Conservation (phyloP, 2,113 vertebrate genomes). For the Siphamia tubifer region DNA sequence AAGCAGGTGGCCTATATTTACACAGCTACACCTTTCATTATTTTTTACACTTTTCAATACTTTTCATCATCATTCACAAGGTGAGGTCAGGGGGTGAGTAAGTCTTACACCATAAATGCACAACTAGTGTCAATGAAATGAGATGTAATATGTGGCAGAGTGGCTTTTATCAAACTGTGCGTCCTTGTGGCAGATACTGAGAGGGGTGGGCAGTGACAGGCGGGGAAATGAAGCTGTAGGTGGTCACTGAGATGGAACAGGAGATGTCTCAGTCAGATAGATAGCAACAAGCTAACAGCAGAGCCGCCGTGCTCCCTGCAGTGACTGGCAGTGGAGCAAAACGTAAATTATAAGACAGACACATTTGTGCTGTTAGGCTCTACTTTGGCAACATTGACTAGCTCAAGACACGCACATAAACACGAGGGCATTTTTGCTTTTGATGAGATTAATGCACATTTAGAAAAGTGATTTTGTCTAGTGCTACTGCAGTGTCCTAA, state of each 20-base stretch:
- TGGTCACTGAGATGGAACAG: conserved; percentile 48
- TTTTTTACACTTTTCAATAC: too few relatives aligned
- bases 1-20: conserved; percentile 5
- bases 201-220: conserved; percentile 33
- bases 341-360: conserved; percentile 2
- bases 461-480: not conserved
- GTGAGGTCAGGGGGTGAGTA: conserved; percentile 29
- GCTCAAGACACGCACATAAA: not conserved
- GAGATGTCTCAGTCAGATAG: conserved; percentile 62
- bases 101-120: not conserved
- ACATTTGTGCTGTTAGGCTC: not conserved
- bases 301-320: conserved; percentile 27
- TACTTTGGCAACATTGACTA: not conserved
- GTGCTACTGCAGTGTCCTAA: conserved; percentile 5
- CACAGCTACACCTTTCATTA: conserved; percentile 46
- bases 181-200: conserved; percentile 41
- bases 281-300: conserved; percentile 43
- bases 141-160: conserved; percentile 53
- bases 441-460: conserved; percentile 20
- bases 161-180: conserved; percentile 42
- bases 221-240: conserved; percentile 59
- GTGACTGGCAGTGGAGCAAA: conserved; percentile 5
- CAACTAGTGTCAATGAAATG: conserved; percentile 38
- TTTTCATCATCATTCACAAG: too few relatives aligned
- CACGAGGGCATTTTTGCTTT: conserved; percentile 5